Conservation (phyloP, 2,797 vertebrate genomes). For the Phylloscopus collybita region DNA sequence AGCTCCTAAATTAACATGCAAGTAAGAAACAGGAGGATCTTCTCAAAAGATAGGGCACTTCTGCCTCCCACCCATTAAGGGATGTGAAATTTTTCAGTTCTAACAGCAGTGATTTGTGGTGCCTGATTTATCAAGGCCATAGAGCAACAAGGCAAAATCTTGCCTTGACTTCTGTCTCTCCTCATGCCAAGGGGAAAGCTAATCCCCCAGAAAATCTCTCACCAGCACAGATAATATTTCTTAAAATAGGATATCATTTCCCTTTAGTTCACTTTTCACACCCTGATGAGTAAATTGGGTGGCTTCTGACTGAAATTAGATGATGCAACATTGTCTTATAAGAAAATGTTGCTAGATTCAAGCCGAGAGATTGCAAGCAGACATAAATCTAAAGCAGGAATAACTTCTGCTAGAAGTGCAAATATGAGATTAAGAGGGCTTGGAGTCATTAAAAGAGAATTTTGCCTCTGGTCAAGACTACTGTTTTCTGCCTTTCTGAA, state of each 20-base stretch:
- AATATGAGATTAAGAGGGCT: not conserved
- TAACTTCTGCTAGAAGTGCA: not conserved
- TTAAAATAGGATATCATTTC: not conserved
- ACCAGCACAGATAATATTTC: not conserved
- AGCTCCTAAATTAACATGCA: conserved; percentile 11
- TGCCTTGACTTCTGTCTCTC: not conserved
- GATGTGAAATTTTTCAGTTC: not conserved
- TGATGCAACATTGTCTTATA: not conserved
- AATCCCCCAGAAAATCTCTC: not conserved
- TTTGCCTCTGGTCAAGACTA: not conserved
- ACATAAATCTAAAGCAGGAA: not conserved
- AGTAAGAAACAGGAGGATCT: conserved; percentile 45
- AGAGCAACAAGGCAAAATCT: not conserved
- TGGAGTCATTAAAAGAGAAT: not conserved
- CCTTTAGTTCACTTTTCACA: not conserved
- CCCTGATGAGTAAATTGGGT: not conserved
- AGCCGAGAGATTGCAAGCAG: not conserved
- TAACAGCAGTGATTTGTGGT: not conserved
- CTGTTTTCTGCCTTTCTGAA: not conserved
- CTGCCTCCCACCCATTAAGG: not conserved
- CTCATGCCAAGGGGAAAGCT: not conserved
- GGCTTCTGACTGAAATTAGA: not conserved
- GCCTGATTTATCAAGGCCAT: conserved; percentile 9
- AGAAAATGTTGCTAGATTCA: not conserved
- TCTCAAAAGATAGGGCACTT: conserved; percentile 16